Evolutionary conservation across 2,888 invertebrate species (phyloP).

Genomic region (Hypsopygia costalis): DNA sequence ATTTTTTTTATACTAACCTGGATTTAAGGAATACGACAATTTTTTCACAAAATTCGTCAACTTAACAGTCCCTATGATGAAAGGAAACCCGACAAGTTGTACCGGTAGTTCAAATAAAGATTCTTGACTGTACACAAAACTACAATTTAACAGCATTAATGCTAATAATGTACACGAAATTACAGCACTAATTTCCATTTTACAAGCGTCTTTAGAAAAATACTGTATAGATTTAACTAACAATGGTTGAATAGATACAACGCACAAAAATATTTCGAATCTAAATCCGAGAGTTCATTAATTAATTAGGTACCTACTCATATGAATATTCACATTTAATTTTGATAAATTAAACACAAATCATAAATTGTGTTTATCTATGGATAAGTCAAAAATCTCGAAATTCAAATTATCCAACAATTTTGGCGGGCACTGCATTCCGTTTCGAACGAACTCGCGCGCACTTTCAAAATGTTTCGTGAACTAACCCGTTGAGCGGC

Average conservation of each 20-base stretch:
- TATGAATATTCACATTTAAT: too few species aligned
- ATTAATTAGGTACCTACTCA: too few species aligned
- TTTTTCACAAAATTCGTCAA: constrained; percentile 91
- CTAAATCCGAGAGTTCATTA: too few species aligned
- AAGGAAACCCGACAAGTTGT: constrained; percentile 91
- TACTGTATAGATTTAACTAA: too few species aligned
- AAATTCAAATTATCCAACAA: constrained; percentile 8
- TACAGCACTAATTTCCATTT: constrained; percentile 18
- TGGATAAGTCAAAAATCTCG: too few species aligned
- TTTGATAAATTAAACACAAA: too few species aligned
- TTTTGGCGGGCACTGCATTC: constrained; percentile 13
- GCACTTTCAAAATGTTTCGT: constrained; percentile 13
- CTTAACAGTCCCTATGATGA: constrained; percentile 88
- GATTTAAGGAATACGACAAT: constrained; percentile 88
- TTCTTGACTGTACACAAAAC: constrained; percentile 42
- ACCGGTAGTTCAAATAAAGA: constrained; percentile 88
- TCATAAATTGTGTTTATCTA: too few species aligned
- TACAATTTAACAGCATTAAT: constrained; percentile 20
- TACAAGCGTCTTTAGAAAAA: too few species aligned
- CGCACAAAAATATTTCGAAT: constrained; percentile 12
- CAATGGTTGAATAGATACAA: constrained; percentile 4
- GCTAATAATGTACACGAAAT: constrained; percentile 16
- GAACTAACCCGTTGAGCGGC: constrained; percentile 33
- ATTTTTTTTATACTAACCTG: constrained; percentile 78
- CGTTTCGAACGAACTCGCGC: constrained; percentile 14